These are phyloP conservation scores for Gnatocerus cornutus DNA, from an alignment of 2,888 invertebrate genomes.

Conservation along the genomic window DNA sequence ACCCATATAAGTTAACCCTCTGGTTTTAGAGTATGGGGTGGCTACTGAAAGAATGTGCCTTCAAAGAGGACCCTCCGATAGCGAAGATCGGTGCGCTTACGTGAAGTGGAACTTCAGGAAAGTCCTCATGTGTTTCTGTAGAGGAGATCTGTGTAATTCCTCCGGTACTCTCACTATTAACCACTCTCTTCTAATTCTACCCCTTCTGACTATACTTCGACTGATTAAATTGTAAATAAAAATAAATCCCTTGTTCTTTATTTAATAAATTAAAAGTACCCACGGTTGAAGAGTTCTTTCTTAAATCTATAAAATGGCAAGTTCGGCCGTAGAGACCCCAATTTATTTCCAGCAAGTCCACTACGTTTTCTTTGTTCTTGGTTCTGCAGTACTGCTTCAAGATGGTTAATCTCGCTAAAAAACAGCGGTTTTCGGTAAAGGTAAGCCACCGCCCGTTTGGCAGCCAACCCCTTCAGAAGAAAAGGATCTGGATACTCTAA, in stretches of 20 bases:
- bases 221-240: conserved; percentile 20
- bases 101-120: conserved; percentile 87
- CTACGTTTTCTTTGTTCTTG: conserved; percentile 76
- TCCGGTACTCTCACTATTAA: conserved; percentile 49
- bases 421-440: conserved; percentile 75
- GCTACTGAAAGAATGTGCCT: conserved; percentile 92
- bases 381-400: conserved; percentile 75
- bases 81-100: conserved; percentile 91
- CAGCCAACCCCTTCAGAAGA: conserved; percentile 76
- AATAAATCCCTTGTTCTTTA: neutral
- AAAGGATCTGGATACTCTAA: conserved; percentile 74
- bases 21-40: conserved; percentile 82
- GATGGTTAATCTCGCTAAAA: conserved; percentile 79
- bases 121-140: conserved; percentile 93
- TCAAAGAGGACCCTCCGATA: conserved; percentile 89
- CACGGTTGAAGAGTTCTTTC: neutral
- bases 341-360: conserved; percentile 75
- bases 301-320: conserved; percentile 66
- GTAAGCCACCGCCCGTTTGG: conserved; percentile 73
- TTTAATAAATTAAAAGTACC: conserved; percentile 8
- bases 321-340: conserved; percentile 75
- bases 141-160: conserved; percentile 89
- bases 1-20: neutral
- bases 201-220: conserved; percentile 13
- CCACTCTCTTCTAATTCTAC: conserved; percentile 44